Evolutionary conservation across 2,888 invertebrate genomes (phyloP).

Genomic region (Chouioia cunea): DNA sequence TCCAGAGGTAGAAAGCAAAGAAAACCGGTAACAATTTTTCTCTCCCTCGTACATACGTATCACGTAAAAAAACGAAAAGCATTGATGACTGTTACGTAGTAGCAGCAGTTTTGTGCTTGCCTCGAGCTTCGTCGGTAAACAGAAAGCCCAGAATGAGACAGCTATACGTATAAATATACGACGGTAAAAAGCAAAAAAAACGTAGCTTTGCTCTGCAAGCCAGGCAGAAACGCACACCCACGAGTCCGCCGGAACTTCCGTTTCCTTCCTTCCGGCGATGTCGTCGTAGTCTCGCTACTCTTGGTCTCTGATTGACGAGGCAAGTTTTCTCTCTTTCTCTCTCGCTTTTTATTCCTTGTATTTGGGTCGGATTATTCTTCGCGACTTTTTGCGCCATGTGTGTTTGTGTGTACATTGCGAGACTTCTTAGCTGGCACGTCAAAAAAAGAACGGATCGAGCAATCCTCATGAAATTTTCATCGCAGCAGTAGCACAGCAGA

Average conservation of each 20-base stretch:
- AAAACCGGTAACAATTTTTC: conserved; percentile 40
- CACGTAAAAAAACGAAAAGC: background rate
- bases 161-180: background rate
- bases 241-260: conserved; percentile 63
- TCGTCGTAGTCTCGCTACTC: no score
- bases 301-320: conserved; percentile 65
- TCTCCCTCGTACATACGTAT: background rate
- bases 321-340: conserved; percentile 59
- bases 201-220: conserved; percentile 11
- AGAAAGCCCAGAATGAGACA: conserved; percentile 41
- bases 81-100: conserved; percentile 27
- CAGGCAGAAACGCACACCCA: conserved; percentile 38
- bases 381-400: conserved; percentile 36
- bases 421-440: conserved; percentile 34
- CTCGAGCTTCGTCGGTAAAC: conserved; percentile 33
- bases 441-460: conserved; percentile 47
- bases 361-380: conserved; percentile 63
- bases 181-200: conserved; percentile 17
- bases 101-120: conserved; percentile 23
- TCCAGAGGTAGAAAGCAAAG: conserved; percentile 11
- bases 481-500: conserved; percentile 23
- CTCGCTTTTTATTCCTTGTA: conserved; percentile 53
- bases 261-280: conserved; percentile 64
- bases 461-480: conserved; percentile 63
- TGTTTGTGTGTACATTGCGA: conserved; percentile 33